Conservation (phyloP, 2,797 vertebrate species). For the Danio albolineatus region DNA sequence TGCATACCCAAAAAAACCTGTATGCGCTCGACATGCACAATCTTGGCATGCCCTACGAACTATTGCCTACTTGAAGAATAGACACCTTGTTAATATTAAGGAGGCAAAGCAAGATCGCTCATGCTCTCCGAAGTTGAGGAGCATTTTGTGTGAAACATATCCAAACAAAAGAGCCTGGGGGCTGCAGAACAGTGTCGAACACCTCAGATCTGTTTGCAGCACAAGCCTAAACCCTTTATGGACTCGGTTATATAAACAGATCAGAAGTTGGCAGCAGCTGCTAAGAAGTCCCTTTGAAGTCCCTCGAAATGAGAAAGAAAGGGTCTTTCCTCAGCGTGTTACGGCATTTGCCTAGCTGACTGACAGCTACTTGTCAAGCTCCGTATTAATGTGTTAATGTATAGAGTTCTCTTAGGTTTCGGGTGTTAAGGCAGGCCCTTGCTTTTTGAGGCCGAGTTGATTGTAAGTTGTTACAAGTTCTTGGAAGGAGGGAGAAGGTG, state of each 20-base stretch:
- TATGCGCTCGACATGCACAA: not conserved
- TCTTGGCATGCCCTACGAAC: constrained; percentile 12
- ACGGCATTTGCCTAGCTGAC: constrained; percentile 58
- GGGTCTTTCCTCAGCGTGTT: constrained; percentile 57
- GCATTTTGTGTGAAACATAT: constrained; percentile 51
- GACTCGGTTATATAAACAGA: constrained; percentile 65
- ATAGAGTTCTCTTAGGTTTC: constrained; percentile 24
- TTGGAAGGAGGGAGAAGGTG: constrained; percentile 14
- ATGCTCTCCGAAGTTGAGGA: constrained; percentile 36
- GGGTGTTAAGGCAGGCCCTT: constrained; percentile 34
- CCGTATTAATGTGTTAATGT: constrained; percentile 18
- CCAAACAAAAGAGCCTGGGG: constrained; percentile 55
- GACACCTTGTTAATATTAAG: constrained; percentile 31
- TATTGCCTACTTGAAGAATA: constrained; percentile 27
- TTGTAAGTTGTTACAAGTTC: constrained; percentile 2
- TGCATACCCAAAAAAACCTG: not conserved
- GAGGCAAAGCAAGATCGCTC: constrained; percentile 52
- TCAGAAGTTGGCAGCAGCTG: constrained; percentile 46
- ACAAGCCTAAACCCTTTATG: constrained; percentile 59
- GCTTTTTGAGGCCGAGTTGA: constrained; percentile 35
- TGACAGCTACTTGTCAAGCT: constrained; percentile 66
- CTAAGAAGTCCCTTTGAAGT: constrained; percentile 64
- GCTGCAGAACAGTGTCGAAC: constrained; percentile 43
- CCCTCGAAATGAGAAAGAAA: constrained; percentile 53
- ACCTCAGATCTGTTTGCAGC: constrained; percentile 52